Base-by-base conservation (phyloP, 2,888 invertebrate species). In the Synanthedon formicaeformis region DNA sequence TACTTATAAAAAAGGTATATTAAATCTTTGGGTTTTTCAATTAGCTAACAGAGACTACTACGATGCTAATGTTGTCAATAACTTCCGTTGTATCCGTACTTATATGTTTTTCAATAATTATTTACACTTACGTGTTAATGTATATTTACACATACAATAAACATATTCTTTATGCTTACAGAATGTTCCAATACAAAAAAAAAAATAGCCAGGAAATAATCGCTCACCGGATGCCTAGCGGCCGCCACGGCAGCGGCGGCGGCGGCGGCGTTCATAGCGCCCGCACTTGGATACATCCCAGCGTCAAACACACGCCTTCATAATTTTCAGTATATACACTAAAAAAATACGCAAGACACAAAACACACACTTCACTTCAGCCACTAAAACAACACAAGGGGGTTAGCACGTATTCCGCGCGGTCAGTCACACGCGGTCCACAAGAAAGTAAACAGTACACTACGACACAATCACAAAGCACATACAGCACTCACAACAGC, bases 261-360 rank as follows among this genome's bases (percentile, higher is more conserved):
- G 79, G 93, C 93, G 84, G 93, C 93, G 83, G 94, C 93, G 89
- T 94, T 94, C 92, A 94, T 94, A 59, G 88, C 88, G 89, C 93
- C 93, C 89, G 93, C 92, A 89, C 92, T 93, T 63, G 94, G 93
- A 91, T 94, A 94, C 94, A 94, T 94, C 87, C 90, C 90, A 80
- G 76, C 80, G 88, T 88, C 81, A 89, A 81, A 81, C 82, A 79
- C 81, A 75, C 78, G 71, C 76, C 73, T 66, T 75, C 85, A 86
- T 85, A 63, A 71, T 82, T 78, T 72, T 59, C 50, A 67, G 55
- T 69, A 34, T 34, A 34, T 34, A 79, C 81, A 78, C 75, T 67
- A 65, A 67, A 27, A 13, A 27, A 66, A 69, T 23, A 23, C 67
- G 73, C 71, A 73, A 65, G 64, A 65, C 81, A 84, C 81, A 78